Evolutionary conservation across 2,113 vertebrate species (phyloP).

Genomic region (Siphamia tubifer): DNA sequence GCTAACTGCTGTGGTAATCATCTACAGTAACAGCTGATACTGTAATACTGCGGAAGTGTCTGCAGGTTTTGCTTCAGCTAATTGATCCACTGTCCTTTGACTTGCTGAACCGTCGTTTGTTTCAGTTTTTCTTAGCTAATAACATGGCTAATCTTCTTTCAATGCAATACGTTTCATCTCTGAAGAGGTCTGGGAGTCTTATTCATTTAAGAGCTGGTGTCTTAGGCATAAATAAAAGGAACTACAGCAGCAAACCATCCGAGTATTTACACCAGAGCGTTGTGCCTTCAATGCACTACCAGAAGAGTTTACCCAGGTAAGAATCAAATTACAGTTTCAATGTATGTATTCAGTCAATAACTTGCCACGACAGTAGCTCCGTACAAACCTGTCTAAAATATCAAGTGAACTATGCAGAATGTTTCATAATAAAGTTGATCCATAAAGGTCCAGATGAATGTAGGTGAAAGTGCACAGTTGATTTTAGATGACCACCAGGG

Average conservation of each 20-base stretch:
- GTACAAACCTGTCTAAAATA: background rate
- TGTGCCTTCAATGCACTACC: conserved; percentile 96
- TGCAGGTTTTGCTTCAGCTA: too few species aligned
- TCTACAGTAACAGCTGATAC: too few species aligned
- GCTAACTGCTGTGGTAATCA: too few species aligned
- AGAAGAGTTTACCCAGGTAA: conserved; percentile 90
- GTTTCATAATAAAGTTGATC: background rate
- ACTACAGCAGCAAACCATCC: conserved; percentile 57
- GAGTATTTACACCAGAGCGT: conserved; percentile 88
- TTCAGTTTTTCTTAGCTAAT: background rate
- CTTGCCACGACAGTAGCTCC: rapidly evolving
- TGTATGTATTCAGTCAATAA: background rate
- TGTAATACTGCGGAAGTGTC: too few species aligned
- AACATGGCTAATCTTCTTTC: conserved; percentile 68
- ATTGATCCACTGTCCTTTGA: too few species aligned
- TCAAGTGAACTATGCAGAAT: background rate
- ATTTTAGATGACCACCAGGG: conserved; percentile 1
- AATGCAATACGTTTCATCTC: conserved; percentile 3
- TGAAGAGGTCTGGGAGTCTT: conserved; percentile 31
- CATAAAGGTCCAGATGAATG: conserved; percentile 19
- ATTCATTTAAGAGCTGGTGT: conserved; percentile 10
- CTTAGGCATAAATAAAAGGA: background rate
- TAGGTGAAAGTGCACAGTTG: conserved; percentile 75
- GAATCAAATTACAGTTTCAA: background rate
- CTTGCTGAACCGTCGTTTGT: background rate